Percentiles rank a stretch among this genome's conserved stretches.
These are phyloP conservation scores for Tortrix viridana DNA, from an alignment of 2,888 invertebrate genomes.

Conservation along the genomic window DNA sequence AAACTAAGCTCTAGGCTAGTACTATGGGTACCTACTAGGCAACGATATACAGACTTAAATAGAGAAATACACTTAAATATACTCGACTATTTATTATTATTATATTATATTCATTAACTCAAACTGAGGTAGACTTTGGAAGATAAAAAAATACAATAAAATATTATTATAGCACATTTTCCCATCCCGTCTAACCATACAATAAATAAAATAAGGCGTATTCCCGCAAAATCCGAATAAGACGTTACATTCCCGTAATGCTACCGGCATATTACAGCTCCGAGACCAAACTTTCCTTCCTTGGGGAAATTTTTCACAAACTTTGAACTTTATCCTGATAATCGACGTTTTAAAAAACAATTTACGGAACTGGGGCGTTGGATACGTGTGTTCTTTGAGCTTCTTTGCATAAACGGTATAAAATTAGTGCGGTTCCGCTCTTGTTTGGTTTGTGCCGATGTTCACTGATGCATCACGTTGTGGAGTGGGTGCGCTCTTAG, in stretches of 20 bases:
- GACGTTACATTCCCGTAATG: slow-evolving; percentile 33
- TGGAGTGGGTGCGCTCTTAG: neutral
- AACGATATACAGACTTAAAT: too few species aligned
- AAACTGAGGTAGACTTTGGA: neutral
- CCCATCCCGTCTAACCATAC: neutral
- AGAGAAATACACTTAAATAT: too few species aligned
- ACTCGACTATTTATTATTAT: too few species aligned
- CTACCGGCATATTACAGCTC: slow-evolving; percentile 38
- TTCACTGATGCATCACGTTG: neutral
- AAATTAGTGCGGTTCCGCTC: slow-evolving; percentile 8
- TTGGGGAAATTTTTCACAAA: slow-evolving; percentile 49
- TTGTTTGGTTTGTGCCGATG: neutral
- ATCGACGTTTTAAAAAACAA: slow-evolving; percentile 70
- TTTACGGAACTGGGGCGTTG: slow-evolving; percentile 54
- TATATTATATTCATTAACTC: too few species aligned
- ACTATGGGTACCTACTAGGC: too few species aligned
- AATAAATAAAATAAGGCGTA: slow-evolving; percentile 32
- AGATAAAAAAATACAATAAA: neutral
- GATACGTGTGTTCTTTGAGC: slow-evolving; percentile 36
- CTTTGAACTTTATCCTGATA: slow-evolving; percentile 60
- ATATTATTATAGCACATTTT: neutral
- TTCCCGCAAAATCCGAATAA: slow-evolving; percentile 25
- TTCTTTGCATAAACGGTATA: slow-evolving; percentile 40
- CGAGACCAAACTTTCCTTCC: slow-evolving; percentile 54
- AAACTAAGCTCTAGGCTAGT: too few species aligned